Conservation (phyloP, 2,888 invertebrate genomes). For the Eudemis profundana region DNA sequence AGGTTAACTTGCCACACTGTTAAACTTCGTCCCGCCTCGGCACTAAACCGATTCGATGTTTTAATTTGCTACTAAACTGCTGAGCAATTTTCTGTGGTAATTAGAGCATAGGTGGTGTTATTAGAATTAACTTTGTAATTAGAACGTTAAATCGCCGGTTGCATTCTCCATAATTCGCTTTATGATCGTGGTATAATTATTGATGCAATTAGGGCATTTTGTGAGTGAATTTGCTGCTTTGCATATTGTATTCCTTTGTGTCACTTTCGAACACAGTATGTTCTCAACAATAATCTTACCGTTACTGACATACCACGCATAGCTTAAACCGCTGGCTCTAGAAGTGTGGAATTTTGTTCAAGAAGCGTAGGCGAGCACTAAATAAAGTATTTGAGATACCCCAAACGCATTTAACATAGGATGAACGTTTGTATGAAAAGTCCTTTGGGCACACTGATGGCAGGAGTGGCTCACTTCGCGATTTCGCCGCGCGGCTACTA, state of each 20-base stretch:
- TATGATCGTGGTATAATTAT: background rate
- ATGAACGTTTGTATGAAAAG: too few relatives aligned
- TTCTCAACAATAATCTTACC: background rate
- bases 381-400: too few relatives aligned
- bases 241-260: background rate
- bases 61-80: conserved; percentile 23
- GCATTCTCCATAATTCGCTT: conserved; percentile 4
- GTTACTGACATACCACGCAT: too few relatives aligned
- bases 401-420: too few relatives aligned
- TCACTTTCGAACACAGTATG: background rate
- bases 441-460: too few relatives aligned
- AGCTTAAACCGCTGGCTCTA: too few relatives aligned
- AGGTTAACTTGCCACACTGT: conserved; percentile 36
- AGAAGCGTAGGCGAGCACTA: too few relatives aligned
- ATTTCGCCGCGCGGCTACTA: too few relatives aligned
- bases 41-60: conserved; percentile 24
- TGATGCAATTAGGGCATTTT: conserved; percentile 5
- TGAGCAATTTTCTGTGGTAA: conserved; percentile 21
- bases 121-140: conserved; percentile 26
- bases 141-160: background rate
- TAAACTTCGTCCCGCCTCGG: conserved; percentile 15
- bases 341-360: too few relatives aligned
- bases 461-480: too few relatives aligned
- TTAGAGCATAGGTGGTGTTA: conserved; percentile 22
- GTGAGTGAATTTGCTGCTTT: background rate